These are phyloP conservation scores for Pipistrellus kuhlii DNA, from an alignment of 2,797 vertebrate genomes.

Conservation along the genomic window DNA sequence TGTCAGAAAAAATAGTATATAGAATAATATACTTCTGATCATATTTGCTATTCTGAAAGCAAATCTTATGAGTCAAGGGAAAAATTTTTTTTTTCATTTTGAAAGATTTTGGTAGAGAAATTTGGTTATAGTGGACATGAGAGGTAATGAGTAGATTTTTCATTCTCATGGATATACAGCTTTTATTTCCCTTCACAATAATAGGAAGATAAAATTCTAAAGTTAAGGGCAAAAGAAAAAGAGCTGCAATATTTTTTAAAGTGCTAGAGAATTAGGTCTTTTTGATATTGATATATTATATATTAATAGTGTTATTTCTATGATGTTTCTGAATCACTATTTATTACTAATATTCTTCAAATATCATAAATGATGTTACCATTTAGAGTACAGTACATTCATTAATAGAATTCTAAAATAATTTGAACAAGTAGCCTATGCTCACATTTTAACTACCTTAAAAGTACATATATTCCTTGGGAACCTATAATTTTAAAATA, in stretches of 20 bases:
- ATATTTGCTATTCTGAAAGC: constrained; percentile 5
- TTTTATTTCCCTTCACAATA: constrained; percentile 6
- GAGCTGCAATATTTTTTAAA: neutral
- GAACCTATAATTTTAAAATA: constrained; percentile 65
- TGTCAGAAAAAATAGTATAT: neutral
- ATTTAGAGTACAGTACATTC: neutral
- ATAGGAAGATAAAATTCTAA: constrained; percentile 29
- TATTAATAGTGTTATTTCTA: neutral
- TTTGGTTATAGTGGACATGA: constrained; percentile 24
- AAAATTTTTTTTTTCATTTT: constrained; percentile 51
- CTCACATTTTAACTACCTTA: neutral
- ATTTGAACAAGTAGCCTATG: neutral
- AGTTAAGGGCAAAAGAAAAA: neutral
- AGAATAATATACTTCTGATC: constrained; percentile 35
- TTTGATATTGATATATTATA: neutral
- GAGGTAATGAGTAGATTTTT: constrained; percentile 1
- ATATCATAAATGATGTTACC: constrained; percentile 1
- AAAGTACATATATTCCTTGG: neutral
- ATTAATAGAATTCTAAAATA: constrained; percentile 46
- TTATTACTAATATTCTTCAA: neutral
- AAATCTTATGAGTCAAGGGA: neutral
- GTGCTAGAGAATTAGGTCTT: constrained; percentile 16
- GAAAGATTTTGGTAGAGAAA: constrained; percentile 49
- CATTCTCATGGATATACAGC: neutral
- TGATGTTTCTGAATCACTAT: neutral